These are phyloP conservation scores for Diarsia rubi DNA, from an alignment of 2,888 invertebrate species.

Conservation along the genomic window DNA sequence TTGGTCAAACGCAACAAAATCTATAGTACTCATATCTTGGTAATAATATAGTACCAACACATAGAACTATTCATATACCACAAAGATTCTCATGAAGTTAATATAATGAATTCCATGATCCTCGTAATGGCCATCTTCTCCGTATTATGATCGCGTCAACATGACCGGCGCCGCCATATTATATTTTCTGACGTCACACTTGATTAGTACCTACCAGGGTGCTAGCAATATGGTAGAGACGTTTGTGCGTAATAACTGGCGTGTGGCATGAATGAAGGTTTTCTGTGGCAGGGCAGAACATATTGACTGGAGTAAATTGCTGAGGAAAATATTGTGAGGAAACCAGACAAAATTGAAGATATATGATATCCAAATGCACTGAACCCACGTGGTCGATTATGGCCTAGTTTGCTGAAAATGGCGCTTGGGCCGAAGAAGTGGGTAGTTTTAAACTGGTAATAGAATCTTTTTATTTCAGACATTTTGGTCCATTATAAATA, in stretches of 20 bases:
- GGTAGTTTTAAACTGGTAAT: too few species aligned
- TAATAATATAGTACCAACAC: neutral
- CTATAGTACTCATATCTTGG: neutral
- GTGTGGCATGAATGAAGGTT: conserved; percentile 12
- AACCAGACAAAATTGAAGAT: neutral
- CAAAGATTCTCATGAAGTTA: conserved; percentile 23
- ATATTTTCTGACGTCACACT: conserved; percentile 57
- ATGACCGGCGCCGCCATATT: conserved; percentile 31
- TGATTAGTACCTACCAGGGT: conserved; percentile 46
- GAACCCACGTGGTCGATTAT: too few species aligned
- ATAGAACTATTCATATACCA: conserved; percentile 6
- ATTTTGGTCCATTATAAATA: too few species aligned
- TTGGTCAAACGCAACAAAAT: neutral
- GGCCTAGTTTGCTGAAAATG: too few species aligned
- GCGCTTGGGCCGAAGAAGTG: too few species aligned
- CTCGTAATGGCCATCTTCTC: conserved; percentile 25
- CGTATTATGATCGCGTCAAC: conserved; percentile 48
- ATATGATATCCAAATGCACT: too few species aligned
- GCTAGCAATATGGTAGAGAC: conserved; percentile 29
- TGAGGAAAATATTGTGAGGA: neutral
- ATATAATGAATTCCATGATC: conserved; percentile 31
- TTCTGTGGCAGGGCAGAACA: conserved; percentile 14
- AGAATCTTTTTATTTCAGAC: too few species aligned
- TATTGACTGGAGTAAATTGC: conserved; percentile 25
- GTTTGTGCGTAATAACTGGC: conserved; percentile 28